Evolutionary conservation across 2,888 invertebrate genomes (phyloP), one percentile per base, ranked within the genome.

Genomic region (Microlaimidae sp.): DNA sequence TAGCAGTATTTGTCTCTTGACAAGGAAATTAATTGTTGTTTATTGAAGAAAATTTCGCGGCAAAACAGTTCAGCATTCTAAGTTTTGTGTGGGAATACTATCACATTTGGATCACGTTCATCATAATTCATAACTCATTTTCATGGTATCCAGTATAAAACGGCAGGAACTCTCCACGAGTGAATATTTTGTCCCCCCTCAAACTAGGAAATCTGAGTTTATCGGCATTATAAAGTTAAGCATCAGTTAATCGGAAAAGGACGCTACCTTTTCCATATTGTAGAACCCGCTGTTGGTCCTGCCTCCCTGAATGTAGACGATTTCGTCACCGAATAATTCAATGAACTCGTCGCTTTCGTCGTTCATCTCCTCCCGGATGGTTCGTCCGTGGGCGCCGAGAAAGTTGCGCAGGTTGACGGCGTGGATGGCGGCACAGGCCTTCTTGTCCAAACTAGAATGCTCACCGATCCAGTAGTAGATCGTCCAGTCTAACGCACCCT

Each of bases 401-500:
- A 85, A 82, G 72, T 99, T 97, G 52, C 97, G 78, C 57, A 99
- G 77, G 74, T 99, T 95, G 1, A 99, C 97, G 0, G 97, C 93
- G 74, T 99, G 97, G 71, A 99, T 97, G 3, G 97, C 92, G 1
- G 92, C 83, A 73, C 90, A 90, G 0, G 90, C 90, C 63, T 85
- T 81, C 74, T 93, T 93, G 73, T 92, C 92, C 70, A 92, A 71
- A 83, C 71, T 62, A 2, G 65, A 60, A 48, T 87, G 83, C 57
- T 83, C 85, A 29, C 97, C 97, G 65, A 99, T 97, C 97, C 95
- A 97, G 73, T 93, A 99, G 75, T 83, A 97, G 66, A 99, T 99
- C 64, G 88, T 83, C 89, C 95, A 95, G 53, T 80, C 78, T 4
- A 93, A 74, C 54, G 83, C 83, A 13, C 85, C 72, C 13, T 67